Base-by-base conservation (phyloP, 2,113 vertebrate species). In the Emydura subglobosa region DNA sequence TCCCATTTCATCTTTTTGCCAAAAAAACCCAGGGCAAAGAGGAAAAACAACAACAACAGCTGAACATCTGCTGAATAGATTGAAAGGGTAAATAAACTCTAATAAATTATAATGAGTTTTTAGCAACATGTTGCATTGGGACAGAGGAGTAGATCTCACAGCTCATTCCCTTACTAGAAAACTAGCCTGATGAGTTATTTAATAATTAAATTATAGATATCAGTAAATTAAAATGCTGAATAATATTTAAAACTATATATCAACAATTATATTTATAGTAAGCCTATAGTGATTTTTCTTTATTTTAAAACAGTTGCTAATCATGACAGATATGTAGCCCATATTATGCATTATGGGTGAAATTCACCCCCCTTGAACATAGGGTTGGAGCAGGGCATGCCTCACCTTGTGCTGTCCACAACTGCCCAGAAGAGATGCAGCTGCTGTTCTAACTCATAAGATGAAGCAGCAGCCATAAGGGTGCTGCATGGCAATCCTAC, bases 11-110 rank as follows among this genome's bases (percentile, higher is more conserved):
- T 92, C 85, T 82, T 87, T 93, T 87, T 95, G 86, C 80, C 96
- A 96, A 97, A 96, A 95, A 68, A 91, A 90, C 96, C 96, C 78
- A 93, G 91, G 93, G 96, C 96, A 94, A 34, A 65, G 81, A 93
- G 92, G 88, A 89, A 87, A 97, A 97, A 97, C 96, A 94, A 85
- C 94, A 96, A 94, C 94, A 96, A 94, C 85, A 92, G 65, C 65
- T 93, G 95, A 97, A 95, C 94, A 94, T 97, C 95, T 93, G 92
- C 54, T 91, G 88, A 96, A 96, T 95, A 96, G 94, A 92, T 97
- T 97, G 92, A 88, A 83, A 97, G 93, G 88, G 90, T 96, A 96
- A 98, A 97, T 94, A 97, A 98, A 90, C 93, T 92, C 87, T 95
- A 92, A 94, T 68, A 95, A 82, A 47, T 96, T 95, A 90, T 96